Base-by-base conservation (phyloP, 2,113 vertebrate species). In the Salvelinus fontinalis region DNA sequence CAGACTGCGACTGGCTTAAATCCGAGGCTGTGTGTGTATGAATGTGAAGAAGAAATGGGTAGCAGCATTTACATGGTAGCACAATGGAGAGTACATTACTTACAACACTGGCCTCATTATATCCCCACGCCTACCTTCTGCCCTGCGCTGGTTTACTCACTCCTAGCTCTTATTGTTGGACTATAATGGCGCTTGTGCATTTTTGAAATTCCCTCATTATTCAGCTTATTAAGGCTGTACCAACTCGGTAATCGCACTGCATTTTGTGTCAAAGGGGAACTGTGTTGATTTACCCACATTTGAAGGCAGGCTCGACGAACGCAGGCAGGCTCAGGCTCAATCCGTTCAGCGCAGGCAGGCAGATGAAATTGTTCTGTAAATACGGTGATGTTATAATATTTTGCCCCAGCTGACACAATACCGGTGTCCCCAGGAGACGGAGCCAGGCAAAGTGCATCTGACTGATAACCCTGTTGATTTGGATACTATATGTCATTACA, bases 141-240 rank as follows among this genome's bases (percentile, higher is more conserved):
- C 91, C 88, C 94, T 91, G 93, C 94, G 85, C 95, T 86, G 91
- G 92, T 95, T 95, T 94, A 95, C 95, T 95, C 95, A 91, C 90
- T 96, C 95, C 95, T 95, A 93, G 95, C 95, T 95, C 95, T 96
- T 94, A 99, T 99, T 99, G 98, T 99, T 95, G 94, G 91, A 91
- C 92, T 95, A 96, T 97, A 97, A 97, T 96, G 95, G 96, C 94
- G 88, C 94, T 94, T 89, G 95, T 96, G 96, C 95, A 97, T 97
- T 97, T 96, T 93, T 97, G 95, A 98, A 96, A 97, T 98, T 97
- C 96, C 95, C 96, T 97, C 96, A 97, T 99, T 99, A 98, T 99
- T 96, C 96, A 94, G 94, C 95, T 96, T 97, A 97, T 99, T 99
- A 99, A 97, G 96, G 95, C 95, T 94, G 95, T 92, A 90, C 92